phyloP scores from a whole-genome alignment of 1,140 invertebrate species.

The Schlechtendalia chinensis region DNA sequence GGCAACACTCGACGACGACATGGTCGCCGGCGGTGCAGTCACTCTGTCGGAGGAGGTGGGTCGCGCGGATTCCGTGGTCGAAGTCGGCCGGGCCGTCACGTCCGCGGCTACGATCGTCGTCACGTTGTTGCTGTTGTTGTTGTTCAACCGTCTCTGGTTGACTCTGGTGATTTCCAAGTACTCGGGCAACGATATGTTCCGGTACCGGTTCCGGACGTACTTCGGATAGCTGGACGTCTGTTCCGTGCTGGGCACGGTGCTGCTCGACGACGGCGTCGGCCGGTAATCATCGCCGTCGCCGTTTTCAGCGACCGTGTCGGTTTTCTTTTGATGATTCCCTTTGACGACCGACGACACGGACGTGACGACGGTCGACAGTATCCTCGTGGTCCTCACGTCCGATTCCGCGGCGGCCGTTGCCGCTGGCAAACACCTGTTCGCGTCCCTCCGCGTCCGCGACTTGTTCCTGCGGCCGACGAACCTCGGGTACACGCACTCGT shows the following conservation, averaged over 20 bases:
- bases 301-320: neutral
- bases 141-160: conserved; percentile 26
- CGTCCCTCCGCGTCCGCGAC: conserved; percentile 2
- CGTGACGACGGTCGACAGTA: conserved; percentile 36
- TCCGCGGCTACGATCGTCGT: too few species aligned
- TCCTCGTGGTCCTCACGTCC: neutral
- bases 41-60: neutral
- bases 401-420: neutral
- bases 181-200: conserved; percentile 31
- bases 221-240: neutral
- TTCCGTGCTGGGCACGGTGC: neutral
- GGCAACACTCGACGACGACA: neutral
- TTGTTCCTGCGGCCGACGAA: conserved; percentile 17
- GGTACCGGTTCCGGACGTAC: neutral
- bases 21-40: neutral
- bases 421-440: neutral
- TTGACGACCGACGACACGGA: conserved; percentile 17
- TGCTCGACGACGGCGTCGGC: neutral
- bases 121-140: neutral
- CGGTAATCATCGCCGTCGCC: neutral
- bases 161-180: conserved; percentile 35
- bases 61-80: neutral
- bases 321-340: neutral
- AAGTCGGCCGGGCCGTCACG: neutral
- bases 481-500: conserved; percentile 14